Percentiles rank a stretch among this genome's conserved stretches.
Evolutionary conservation across 2,888 invertebrate species (phyloP).

Genomic region (Gryllus longicercus): DNA sequence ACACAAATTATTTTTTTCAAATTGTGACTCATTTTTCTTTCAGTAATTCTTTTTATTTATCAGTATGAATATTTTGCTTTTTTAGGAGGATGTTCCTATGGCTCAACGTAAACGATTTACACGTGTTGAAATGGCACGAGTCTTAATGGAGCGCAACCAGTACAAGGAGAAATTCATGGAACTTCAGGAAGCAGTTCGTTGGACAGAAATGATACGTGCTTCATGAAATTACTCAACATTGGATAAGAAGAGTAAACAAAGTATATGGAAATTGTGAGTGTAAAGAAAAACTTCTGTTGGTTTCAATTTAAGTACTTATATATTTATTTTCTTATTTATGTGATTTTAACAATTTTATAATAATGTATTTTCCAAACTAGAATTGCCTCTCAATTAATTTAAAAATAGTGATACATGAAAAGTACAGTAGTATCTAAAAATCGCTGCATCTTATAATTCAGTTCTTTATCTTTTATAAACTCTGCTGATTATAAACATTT

Average conservation of each 20-base stretch:
- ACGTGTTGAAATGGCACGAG: conserved; percentile 97
- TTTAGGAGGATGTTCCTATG: conserved; percentile 88
- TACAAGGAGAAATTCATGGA: conserved; percentile 99
- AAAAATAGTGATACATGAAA: no score
- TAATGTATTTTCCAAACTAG: no score
- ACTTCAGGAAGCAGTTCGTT: conserved; percentile 94
- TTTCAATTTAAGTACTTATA: background rate
- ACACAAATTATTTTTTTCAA: background rate
- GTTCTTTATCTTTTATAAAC: no score
- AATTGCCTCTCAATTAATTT: no score
- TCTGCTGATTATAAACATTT: no score
- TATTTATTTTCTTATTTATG: background rate
- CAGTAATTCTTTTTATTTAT: background rate
- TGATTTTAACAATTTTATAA: no score
- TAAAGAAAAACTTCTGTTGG: background rate
- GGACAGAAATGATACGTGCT: conserved; percentile 94
- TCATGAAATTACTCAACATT: conserved; percentile 74
- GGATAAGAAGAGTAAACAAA: conserved; percentile 78
- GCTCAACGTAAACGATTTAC: conserved; percentile 96
- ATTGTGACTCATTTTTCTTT: background rate
- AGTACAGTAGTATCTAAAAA: no score
- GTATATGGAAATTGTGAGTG: conserved; percentile 84
- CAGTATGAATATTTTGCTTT: background rate
- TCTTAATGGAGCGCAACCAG: conserved; percentile 98
- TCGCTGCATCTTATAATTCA: no score